These are phyloP conservation scores for Todiramphus chloris DNA, from an alignment of 2,113 vertebrate genomes.

Conservation along the genomic window DNA sequence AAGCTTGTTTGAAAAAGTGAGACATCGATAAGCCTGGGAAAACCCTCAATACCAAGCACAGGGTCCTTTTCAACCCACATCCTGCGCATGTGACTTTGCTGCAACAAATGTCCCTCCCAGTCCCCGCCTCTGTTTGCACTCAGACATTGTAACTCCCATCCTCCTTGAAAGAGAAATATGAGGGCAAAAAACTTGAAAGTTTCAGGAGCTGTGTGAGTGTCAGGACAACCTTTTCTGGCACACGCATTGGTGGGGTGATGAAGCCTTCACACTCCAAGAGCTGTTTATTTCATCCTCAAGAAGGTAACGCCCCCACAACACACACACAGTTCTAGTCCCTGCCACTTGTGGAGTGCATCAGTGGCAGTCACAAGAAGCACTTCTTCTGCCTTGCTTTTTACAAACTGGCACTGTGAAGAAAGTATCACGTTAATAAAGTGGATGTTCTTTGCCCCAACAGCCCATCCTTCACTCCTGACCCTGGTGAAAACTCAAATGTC, in stretches of 20 bases:
- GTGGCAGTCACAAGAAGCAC: not conserved
- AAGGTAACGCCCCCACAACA: not conserved
- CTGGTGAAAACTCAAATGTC: not conserved
- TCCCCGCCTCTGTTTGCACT: not conserved
- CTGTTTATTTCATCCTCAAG: not conserved
- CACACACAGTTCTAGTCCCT: not conserved
- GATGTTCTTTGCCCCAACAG: not conserved
- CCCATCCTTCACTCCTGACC: not conserved
- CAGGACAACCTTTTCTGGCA: not conserved
- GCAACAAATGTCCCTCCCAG: not conserved
- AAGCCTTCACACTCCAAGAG: not conserved
- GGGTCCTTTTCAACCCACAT: not conserved
- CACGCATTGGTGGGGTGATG: accelerated
- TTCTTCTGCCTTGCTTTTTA: not conserved
- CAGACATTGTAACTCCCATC: not conserved
- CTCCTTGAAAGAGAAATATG: not conserved
- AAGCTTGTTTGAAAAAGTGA: not conserved
- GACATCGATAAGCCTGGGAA: not conserved
- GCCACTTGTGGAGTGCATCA: not conserved
- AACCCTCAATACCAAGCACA: not conserved
- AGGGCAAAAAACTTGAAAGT: not conserved
- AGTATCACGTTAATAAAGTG: not conserved
- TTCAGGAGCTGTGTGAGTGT: not conserved
- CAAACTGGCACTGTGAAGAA: not conserved
- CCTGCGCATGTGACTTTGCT: not conserved